phyloP scores from a whole-genome alignment of 2,797 vertebrate genomes.

The Hoplostethus mediterraneus region DNA sequence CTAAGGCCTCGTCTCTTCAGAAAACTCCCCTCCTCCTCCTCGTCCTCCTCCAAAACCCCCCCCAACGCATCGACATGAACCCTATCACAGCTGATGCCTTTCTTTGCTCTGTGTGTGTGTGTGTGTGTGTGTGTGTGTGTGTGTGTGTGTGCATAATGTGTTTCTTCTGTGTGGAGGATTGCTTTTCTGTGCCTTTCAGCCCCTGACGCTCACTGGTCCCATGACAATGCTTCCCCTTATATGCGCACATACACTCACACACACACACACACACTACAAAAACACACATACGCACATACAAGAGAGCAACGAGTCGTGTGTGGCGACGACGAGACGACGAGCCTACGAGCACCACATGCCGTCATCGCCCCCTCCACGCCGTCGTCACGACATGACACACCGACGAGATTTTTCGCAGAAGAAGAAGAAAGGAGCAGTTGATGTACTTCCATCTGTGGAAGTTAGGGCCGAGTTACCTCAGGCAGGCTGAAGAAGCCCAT shows the following conservation, averaged over 20 bases:
- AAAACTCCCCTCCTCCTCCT: conserved; percentile 43
- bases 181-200: conserved; percentile 73
- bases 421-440: conserved; percentile 69
- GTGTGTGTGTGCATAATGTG: conserved; percentile 51
- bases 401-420: conserved; percentile 36
- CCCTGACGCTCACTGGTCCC: conserved; percentile 65
- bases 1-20: conserved; percentile 34
- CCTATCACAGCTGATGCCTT: conserved; percentile 71
- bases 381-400: conserved; percentile 39
- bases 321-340: conserved; percentile 42
- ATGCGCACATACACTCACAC: conserved; percentile 56
- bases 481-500: conserved; percentile 75
- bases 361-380: conserved; percentile 41
- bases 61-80: conserved; percentile 62
- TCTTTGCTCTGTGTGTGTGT: conserved; percentile 26
- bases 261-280: conserved; percentile 60
- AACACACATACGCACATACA: conserved; percentile 28
- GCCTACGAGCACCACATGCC: conserved; percentile 35
- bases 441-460: conserved; percentile 55
- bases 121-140: conserved; percentile 24
- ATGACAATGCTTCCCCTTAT: conserved; percentile 80
- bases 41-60: conserved; percentile 48
- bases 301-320: conserved; percentile 53
- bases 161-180: conserved; percentile 61
- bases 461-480: conserved; percentile 64